A percentile compares a stretch with the other conserved stretches of the same genome.
phyloP scores from a whole-genome alignment of 2,113 vertebrate species.

The Odocoileus hemionus region DNA sequence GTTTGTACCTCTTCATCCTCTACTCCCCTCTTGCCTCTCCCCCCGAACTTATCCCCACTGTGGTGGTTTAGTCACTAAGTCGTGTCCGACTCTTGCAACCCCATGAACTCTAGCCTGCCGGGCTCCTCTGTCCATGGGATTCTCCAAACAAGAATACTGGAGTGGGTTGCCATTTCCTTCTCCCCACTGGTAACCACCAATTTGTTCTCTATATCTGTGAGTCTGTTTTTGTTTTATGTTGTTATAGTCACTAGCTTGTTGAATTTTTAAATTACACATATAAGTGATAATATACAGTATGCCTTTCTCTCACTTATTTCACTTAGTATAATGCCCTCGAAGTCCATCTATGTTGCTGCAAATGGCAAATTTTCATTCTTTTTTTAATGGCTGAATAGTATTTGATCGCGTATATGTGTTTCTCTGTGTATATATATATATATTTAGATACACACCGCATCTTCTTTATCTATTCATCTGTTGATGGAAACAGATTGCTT shows the following conservation, averaged over 20 bases:
- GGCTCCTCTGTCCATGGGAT: background rate
- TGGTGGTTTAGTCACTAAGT: background rate
- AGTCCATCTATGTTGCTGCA: background rate
- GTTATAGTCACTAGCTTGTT: background rate
- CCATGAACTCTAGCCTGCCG: background rate
- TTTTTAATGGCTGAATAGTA: background rate
- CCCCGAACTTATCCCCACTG: background rate
- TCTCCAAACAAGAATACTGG: background rate
- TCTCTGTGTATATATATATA: background rate
- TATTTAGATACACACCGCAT: background rate
- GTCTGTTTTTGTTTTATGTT: background rate
- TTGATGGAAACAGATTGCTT: background rate
- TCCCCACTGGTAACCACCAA: background rate
- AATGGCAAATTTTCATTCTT: background rate
- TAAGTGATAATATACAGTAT: background rate
- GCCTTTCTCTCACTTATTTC: background rate
- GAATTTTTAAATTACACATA: background rate
- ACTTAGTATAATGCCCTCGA: background rate
- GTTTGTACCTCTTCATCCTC: background rate
- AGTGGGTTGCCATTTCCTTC: background rate
- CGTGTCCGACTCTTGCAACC: background rate
- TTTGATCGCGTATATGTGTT: background rate
- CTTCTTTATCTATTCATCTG: background rate
- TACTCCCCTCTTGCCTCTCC: background rate
- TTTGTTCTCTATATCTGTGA: background rate